Evolutionary conservation across 2,888 invertebrate species (phyloP), one percentile per base, ranked within the genome.

Genomic region (Clepsis dumicolana): DNA sequence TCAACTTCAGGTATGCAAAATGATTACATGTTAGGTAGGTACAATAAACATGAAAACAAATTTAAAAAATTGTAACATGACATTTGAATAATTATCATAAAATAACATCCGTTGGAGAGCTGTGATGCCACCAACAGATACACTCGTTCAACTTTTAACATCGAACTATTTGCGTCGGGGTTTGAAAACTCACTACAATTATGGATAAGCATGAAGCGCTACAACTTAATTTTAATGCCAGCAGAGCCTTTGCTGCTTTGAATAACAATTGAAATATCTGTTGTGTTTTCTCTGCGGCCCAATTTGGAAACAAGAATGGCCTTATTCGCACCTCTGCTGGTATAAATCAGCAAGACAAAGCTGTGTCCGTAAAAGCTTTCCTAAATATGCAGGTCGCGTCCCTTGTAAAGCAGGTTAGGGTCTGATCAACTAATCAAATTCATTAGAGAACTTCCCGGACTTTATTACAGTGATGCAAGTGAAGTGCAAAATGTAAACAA

Each of bases 371-470:
- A 63, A 68, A 68, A 68, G 68, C 63, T 73, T 76, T 80, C 77
- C 80, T 79, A 78, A 82, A 81, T 80, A 88, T 87, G 83, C 87
- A 80, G 85, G 85, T 80, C 87, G 83, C 83, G 81, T 84, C 80
- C 75, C 78, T 76, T 80, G 75, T 78, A 78, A 84, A 84, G 76
- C 85, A 83, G 81, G 84, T 84, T 81, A 80, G 81, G 82, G 82
- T 78, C 80, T 85, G 85, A 85, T 87, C 86, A 87, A 84, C 85
- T 84, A 88, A 87, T 88, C 86, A 87, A 88, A 88, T 87, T 85
- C 88, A 87, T 86, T 87, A 85, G 74, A 75, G 77, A 80, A 81
- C 79, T 80, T 77, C 76, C 72, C 72, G 72, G 65, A 38, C 53
- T 65, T 59, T 53, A 59, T 59, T 32, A 53, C 50, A 50, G 35